phyloP scores from a whole-genome alignment of 2,797 vertebrate species.

The Acanthiza pusilla region DNA sequence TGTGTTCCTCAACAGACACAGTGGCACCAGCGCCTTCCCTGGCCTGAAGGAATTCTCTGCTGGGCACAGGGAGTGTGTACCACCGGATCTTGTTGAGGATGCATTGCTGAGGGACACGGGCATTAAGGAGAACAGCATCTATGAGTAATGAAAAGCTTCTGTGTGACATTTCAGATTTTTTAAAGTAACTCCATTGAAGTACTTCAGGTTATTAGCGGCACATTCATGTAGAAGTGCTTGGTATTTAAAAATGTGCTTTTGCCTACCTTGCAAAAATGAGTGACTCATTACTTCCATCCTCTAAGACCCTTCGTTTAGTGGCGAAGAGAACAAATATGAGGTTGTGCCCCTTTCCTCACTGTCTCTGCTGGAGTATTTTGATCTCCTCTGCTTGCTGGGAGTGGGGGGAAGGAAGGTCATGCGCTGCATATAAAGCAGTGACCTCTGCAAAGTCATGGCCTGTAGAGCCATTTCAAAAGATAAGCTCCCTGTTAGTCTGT shows the following conservation, averaged over 20 bases:
- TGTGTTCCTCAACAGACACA: neutral
- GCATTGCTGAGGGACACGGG: neutral
- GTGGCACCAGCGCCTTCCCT: neutral
- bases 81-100: neutral
- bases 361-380: neutral
- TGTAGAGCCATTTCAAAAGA: neutral
- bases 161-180: neutral
- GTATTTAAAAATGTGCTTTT: neutral
- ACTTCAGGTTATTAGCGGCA: neutral
- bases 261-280: neutral
- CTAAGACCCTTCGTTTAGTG: neutral
- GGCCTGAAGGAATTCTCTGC: neutral
- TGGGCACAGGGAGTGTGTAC: neutral
- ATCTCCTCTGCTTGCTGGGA: neutral
- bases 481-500: conserved; percentile 11
- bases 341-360: neutral
- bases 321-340: neutral
- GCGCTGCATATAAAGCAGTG: neutral
- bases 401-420: neutral
- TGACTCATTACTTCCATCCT: neutral
- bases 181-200: neutral
- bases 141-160: neutral
- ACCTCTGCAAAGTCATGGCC: neutral
- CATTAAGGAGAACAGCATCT: neutral
- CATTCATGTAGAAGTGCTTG: fast-evolving